phyloP scores from a whole-genome alignment of 2,888 invertebrate species.

The Cecidostiba fungosa region DNA sequence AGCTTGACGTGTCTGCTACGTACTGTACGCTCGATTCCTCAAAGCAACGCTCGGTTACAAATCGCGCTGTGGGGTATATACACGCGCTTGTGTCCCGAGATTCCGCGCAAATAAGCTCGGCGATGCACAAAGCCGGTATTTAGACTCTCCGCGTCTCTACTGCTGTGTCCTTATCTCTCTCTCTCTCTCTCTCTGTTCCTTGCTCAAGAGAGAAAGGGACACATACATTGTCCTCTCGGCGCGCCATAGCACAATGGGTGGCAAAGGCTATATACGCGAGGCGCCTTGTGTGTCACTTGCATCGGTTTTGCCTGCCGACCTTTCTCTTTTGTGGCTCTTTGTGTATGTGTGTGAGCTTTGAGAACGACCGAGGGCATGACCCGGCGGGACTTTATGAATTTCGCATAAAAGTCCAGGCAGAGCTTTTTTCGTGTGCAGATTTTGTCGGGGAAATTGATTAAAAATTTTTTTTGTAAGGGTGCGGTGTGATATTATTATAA shows the following conservation, averaged over 20 bases:
- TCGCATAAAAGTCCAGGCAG: constrained; percentile 5
- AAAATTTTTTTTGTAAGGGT: background rate
- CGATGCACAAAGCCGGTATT: constrained; percentile 38
- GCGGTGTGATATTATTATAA: too few species aligned
- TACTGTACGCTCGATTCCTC: background rate
- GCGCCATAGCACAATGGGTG: background rate
- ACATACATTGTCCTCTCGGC: background rate
- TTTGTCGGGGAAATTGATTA: background rate
- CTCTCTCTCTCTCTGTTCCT: constrained; percentile 26
- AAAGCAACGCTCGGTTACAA: constrained; percentile 5
- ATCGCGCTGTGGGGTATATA: background rate
- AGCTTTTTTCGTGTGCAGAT: background rate
- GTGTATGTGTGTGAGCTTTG: constrained; percentile 6
- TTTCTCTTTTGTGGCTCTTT: too few species aligned
- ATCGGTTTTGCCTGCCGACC: constrained; percentile 19
- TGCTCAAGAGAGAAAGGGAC: background rate
- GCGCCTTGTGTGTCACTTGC: background rate
- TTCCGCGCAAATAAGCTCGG: constrained; percentile 53
- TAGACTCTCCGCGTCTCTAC: background rate
- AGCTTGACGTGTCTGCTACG: constrained; percentile 2
- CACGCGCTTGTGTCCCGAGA: background rate
- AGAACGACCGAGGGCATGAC: background rate
- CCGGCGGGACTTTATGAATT: constrained; percentile 35
- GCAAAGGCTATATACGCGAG: background rate
- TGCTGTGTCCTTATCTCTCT: constrained; percentile 26